Evolutionary conservation across 2,888 invertebrate species (phyloP).

Genomic region (Congeria kusceri): DNA sequence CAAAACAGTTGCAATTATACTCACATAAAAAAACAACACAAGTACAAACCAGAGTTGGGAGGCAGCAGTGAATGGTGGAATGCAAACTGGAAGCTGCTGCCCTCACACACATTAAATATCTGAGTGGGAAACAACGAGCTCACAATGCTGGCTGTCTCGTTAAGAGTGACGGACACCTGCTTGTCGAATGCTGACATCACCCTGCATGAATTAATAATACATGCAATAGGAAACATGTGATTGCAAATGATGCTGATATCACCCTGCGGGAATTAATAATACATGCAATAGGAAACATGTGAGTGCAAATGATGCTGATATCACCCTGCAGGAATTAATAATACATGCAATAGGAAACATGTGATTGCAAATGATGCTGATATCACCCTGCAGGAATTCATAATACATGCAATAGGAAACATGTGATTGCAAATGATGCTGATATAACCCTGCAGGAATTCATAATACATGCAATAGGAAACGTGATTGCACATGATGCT

Average conservation of each 20-base stretch:
- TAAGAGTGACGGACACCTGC: constrained; percentile 81
- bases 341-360: too few species aligned
- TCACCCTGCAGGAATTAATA: too few species aligned
- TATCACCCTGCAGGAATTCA: too few species aligned
- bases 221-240: background rate
- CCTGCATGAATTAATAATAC: constrained; percentile 65
- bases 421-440: too few species aligned
- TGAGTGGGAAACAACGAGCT: constrained; percentile 84
- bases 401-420: too few species aligned
- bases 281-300: too few species aligned
- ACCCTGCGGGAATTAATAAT: too few species aligned
- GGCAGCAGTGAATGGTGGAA: constrained; percentile 82
- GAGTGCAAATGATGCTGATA: too few species aligned
- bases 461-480: too few species aligned
- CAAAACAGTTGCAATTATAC: background rate
- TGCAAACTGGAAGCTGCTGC: constrained; percentile 78
- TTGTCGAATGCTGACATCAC: constrained; percentile 82
- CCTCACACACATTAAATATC: constrained; percentile 83
- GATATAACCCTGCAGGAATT: too few species aligned
- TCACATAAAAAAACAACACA: background rate
- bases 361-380: too few species aligned
- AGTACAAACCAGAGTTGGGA: constrained; percentile 72
- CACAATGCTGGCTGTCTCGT: constrained; percentile 81
- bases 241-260: background rate
- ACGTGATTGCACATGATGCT: too few species aligned